Conservation (phyloP, 2,797 vertebrate species). For the Antrozous pallidus region DNA sequence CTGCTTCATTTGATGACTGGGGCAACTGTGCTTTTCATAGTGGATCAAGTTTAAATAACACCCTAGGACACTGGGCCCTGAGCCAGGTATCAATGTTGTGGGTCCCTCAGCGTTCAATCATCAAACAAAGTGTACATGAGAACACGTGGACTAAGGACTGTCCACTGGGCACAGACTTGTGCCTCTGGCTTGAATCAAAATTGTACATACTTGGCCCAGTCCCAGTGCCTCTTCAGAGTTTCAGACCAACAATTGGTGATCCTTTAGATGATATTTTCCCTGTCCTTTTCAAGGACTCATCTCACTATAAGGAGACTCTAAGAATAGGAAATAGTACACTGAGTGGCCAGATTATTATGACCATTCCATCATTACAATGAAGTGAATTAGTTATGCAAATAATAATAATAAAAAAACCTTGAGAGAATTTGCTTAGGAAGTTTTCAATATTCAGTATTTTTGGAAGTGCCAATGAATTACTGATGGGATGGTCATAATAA, state of each 20-base stretch:
- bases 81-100: neutral
- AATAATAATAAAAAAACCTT: no score
- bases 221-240: neutral
- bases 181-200: neutral
- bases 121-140: neutral
- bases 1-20: neutral
- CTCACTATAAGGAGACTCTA: neutral
- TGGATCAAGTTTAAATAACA: neutral
- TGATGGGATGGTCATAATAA: no score
- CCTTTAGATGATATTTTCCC: constrained; percentile 3
- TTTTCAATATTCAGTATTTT: no score
- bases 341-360: neutral
- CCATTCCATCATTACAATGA: no score
- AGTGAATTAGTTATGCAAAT: neutral
- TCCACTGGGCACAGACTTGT: neutral
- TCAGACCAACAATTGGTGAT: neutral
- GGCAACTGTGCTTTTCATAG: neutral
- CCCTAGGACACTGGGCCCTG: neutral
- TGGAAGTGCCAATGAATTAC: neutral
- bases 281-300: neutral
- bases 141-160: neutral
- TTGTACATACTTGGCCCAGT: neutral
- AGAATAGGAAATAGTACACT: neutral
- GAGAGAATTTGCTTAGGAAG: no score
- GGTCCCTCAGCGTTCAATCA: neutral